Evolutionary conservation across 2,888 invertebrate genomes (phyloP).

Genomic region (Achlya flavicornis): DNA sequence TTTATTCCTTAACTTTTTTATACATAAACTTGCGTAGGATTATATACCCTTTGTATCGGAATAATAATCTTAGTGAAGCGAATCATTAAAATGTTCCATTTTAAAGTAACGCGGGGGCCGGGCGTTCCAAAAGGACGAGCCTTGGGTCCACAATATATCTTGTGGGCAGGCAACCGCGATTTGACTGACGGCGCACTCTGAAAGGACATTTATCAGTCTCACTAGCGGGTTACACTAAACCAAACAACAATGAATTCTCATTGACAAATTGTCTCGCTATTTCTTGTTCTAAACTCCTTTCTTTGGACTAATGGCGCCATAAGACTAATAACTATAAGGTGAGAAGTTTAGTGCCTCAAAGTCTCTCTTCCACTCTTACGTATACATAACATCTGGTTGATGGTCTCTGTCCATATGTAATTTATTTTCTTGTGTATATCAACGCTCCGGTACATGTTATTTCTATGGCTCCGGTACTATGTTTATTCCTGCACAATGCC

Average conservation of each 20-base stretch:
- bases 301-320: constrained; percentile 63
- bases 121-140: constrained; percentile 71
- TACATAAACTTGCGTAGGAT: no score
- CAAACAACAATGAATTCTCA: constrained; percentile 83
- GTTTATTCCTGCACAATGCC: no score
- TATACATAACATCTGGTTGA: neutral
- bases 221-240: constrained; percentile 81
- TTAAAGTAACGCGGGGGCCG: constrained; percentile 68
- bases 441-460: no score
- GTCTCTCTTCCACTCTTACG: neutral
- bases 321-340: constrained; percentile 20
- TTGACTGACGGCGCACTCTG: constrained; percentile 82
- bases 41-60: neutral
- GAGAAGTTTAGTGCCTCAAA: constrained; percentile 4
- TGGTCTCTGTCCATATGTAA: neutral
- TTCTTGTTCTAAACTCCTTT: constrained; percentile 67
- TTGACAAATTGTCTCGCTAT: constrained; percentile 81
- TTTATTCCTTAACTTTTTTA: neutral
- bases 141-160: constrained; percentile 82
- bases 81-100: constrained; percentile 71
- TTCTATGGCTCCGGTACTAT: no score
- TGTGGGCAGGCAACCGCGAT: constrained; percentile 82
- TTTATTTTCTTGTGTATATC: no score
- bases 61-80: constrained; percentile 39
- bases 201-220: constrained; percentile 83